Evolutionary conservation across 2,113 vertebrate species (phyloP), one percentile per base, ranked within the genome.

Genomic region (Cranoglanis bouderius): DNA sequence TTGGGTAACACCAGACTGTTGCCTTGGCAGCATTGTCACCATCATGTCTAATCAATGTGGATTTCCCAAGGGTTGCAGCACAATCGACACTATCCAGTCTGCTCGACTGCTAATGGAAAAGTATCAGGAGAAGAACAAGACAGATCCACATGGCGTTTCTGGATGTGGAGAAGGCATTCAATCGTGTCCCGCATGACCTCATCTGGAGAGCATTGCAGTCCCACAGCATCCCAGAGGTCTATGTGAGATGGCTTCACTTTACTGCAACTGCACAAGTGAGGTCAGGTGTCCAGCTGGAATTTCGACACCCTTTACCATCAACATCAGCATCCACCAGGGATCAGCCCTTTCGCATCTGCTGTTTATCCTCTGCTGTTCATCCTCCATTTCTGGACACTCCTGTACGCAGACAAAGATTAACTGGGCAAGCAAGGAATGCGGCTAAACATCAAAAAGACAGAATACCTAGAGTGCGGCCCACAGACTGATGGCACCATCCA

Each of bases 101-200:
- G 3, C 38, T 10, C 8, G 59, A 19, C 24, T 61, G 32, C 55
- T 83, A 0, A 4, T 83, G 8, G 55, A 61, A 18, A 83, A 21
- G 19, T 35, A 83, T 24, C 3, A 26, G 6, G 82, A 84, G 29
- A 84, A 84, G 26, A 67, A 49, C 40, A 65, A 43, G 12, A 9
- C 19, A 19, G 35, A n/a, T 84, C 6, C 82, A 40, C 55, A 43
- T 84, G 38, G 82, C 13, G 1, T 51, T 51, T 18, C 8, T 85
- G 6, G 46, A 70, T 26, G n/a, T 85, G 32, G 61, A 85, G 63
- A 85, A 70, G 63, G 63, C 83, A 21, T 70, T 85, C 9, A 43
- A 70, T 14, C 13, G 40, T 4, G 43, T 85, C 1, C 84, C 84
- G 1, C n/a, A 51, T 24, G 6, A 85, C 1, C 43, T 70, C 2